Evolutionary conservation across 1,140 invertebrate genomes (phyloP), one percentile per base, ranked within the genome.

Genomic region (Harlomillsia oculata): DNA sequence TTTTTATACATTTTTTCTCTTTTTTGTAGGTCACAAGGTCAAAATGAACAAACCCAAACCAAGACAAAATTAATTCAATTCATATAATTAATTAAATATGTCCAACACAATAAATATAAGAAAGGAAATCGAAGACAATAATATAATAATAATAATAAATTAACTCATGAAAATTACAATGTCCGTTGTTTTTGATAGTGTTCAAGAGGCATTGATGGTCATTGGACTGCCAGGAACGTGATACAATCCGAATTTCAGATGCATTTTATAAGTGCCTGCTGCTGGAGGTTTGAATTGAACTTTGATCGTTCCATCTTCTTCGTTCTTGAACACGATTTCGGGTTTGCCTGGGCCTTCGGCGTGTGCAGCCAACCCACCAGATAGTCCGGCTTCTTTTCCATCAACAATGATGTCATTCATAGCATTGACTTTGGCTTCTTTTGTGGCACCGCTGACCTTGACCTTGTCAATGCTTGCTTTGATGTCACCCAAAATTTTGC

Each of bases 311-410:
- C 59, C 63, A 32, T 64, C 59, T 5, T 51, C 49, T 18, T 57
- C 56, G 26, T 58, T 59, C 20, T 61, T 61, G 41, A 65, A 65
- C 32, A 20, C 44, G 36, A 65, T 45, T n/a, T 65, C 63, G 2
- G 63, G 56, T 36, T 65, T 65, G 46, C 43, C 40, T 2, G 63
- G 63, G 18, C 62, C 62, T 39, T 61, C 63, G 56, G 59, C 59
- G 5, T 51, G 25, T 3, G 55, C 52, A 16, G 45, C 32, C 21
- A 60, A 46, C n/a, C 55, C 55, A 65, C 59, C 50, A 28, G 60
- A 57, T 37, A 65, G 61, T 48, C 57, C 60, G 34, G 59, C 48
- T 28, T 65, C 63, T 26, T 44, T 39, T 18, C 59, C 51, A 51
- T 65, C 63, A 20, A 65, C 60, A 40, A 46, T 56, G n/a, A 65